Base-by-base conservation (phyloP, 2,888 invertebrate genomes). In the Antheraea assamensis region DNA sequence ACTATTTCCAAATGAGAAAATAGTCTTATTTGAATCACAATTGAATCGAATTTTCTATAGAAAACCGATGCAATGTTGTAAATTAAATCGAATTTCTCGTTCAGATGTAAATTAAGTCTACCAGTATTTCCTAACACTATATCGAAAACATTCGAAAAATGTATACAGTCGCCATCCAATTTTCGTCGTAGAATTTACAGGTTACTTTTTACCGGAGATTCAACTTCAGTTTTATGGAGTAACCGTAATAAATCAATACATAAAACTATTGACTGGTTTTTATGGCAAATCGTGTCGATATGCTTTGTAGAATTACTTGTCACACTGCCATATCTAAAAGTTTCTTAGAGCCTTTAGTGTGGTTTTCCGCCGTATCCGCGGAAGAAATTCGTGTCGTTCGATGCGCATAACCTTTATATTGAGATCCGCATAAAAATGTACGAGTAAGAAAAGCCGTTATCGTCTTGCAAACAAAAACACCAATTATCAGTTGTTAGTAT, bases 311-410 rank as follows among this genome's bases (percentile, higher is more conserved):
- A 64, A 64, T 64, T 27, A 68, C 31, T 68, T 68, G 35, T 68
- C 31, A 35, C 42, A 52, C 21, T 58, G 74, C 66, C 71, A 31
- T 42, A 42, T 74, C 74, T 74, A 74, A 47, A 71, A 27, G n/a
- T 24, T 71, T 68, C 68, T 71, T 42, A 27, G 31, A 73, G 68
- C 64, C 74, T n/a, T 72, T 58, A 30, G 52, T 71, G 75, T 72
- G 72, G 74, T 83, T 79, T 85, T 85, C 84, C 85, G 82, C 81
- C 73, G 78, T 78, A 78, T 79, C 76, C 77, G 81, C 81, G 81
- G 83, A 83, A 83, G 82, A 83, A 83, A 83, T 83, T 78, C 78
- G 81, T 75, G 76, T 75, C 61, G 64, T 31, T 55, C 76, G 75
- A 76, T 76, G 75, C 74, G 75, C 76, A 75, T 73, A 70, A n/a